Percentiles rank a stretch among this genome's conserved stretches.
These are phyloP conservation scores for Argentina silus DNA, from an alignment of 2,797 vertebrate species.

Conservation along the genomic window DNA sequence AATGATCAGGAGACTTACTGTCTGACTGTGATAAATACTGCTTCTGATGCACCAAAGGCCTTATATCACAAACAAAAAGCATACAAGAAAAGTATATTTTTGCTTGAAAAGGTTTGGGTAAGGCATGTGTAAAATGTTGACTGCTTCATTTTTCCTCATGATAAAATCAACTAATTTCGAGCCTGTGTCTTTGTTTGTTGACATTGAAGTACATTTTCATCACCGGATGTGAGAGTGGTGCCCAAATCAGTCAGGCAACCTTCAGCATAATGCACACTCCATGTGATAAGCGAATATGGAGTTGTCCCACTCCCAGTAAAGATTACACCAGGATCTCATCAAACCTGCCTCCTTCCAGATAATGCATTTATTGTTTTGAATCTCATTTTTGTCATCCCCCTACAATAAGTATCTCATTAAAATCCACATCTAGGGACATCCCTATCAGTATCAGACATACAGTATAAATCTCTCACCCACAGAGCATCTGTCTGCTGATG, in stretches of 20 bases:
- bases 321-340: slow-evolving; percentile 4
- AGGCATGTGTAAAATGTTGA: neutral
- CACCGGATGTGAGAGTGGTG: slow-evolving; percentile 12
- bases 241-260: slow-evolving; percentile 30
- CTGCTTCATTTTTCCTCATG: neutral
- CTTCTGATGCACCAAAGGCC: too few species aligned
- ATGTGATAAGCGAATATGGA: neutral
- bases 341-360: neutral
- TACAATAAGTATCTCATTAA: slow-evolving; percentile 39
- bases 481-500: neutral
- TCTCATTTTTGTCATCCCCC: slow-evolving; percentile 36
- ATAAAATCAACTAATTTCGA: slow-evolving; percentile 1
- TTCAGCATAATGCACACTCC: slow-evolving; percentile 21
- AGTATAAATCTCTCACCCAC: slow-evolving; percentile 2
- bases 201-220: slow-evolving; percentile 17
- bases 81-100: too few species aligned
- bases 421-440: slow-evolving; percentile 33
- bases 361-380: slow-evolving; percentile 34
- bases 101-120: too few species aligned
- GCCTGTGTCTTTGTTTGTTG: slow-evolving; percentile 18
- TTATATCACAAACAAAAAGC: too few species aligned
- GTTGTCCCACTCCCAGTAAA: neutral
- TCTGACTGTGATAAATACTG: slow-evolving; percentile 45
- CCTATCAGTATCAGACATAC: slow-evolving; percentile 49
- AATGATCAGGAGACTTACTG: slow-evolving; percentile 54